Base-by-base conservation (phyloP, 2,888 invertebrate species). In the Danaus chrysippus region DNA sequence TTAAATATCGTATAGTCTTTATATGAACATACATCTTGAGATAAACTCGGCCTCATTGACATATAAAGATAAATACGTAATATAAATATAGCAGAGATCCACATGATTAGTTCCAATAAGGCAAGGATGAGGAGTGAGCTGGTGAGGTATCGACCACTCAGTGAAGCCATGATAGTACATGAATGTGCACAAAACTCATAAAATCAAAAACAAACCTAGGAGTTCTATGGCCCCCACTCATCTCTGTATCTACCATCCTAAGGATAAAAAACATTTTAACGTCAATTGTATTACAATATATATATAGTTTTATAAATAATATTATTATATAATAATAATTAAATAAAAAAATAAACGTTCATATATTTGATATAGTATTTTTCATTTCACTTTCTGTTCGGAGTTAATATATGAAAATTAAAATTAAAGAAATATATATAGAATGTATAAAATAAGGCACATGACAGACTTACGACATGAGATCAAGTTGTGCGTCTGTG, bases 401-500 rank as follows among this genome's bases (percentile, higher is more conserved):
- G 8, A 44, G 15, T 13, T 13, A 9, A 46, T 49, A 49, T 49
- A 17, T 17, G 11, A 15, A 1, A 17, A 49, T 49, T 34, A 59
- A 53, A 15, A 17, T 23, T n/a, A 52, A 17, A 56, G 17, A 42
- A 52, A 56, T 60, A 17, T 19, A 54, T 17, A 49, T 53, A 15
- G 17, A 42, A 63, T 54, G 52, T 49, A 58, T 52, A 43, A 49
- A n/a, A 42, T 58, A 9, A 44, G 17, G 34, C 23, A 23, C 52
- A 58, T 19, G 17, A 15, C 19, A 12, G 71, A 86, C 89, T 86
- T 76, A 93, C 93, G 91, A 93, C 92, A 93, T 93, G 63, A 95
- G 89, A 77, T 96, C 95, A 61, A 96, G 91, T 73, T 94, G 94
- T 9, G 94, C 93, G 74, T 97, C 96, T 63, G 95, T 95, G 64